Percentiles rank a stretch among this genome's conserved stretches.
Evolutionary conservation across 2,888 invertebrate genomes (phyloP).

Genomic region (Plebejus argus): DNA sequence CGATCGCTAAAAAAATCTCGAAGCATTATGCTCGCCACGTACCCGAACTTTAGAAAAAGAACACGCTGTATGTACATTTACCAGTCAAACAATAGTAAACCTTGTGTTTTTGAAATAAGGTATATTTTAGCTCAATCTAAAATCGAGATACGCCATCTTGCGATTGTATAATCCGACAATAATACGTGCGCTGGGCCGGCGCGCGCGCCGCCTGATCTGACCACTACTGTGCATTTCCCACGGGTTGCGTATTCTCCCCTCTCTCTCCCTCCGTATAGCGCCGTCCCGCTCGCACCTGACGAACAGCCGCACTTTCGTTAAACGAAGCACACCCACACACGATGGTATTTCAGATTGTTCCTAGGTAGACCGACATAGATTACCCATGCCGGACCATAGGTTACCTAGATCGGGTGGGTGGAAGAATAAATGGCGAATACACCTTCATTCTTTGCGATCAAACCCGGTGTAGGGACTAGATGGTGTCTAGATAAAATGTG

Average conservation of each 20-base stretch:
- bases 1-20: constrained; percentile 76
- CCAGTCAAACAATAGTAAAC: constrained; percentile 39
- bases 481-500: neutral
- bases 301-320: constrained; percentile 79
- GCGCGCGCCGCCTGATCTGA: constrained; percentile 79
- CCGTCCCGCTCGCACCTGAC: constrained; percentile 66
- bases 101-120: constrained; percentile 40
- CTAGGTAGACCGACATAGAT: constrained; percentile 73
- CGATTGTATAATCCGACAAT: constrained; percentile 68
- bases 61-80: constrained; percentile 44
- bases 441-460: constrained; percentile 27
- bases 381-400: constrained; percentile 74
- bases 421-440: constrained; percentile 32
- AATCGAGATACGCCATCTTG: constrained; percentile 62
- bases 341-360: constrained; percentile 78
- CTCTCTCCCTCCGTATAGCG: constrained; percentile 60
- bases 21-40: constrained; percentile 70
- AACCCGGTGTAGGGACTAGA: neutral
- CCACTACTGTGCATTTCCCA: constrained; percentile 83
- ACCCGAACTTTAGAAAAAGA: constrained; percentile 42
- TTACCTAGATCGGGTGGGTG: constrained; percentile 48
- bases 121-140: constrained; percentile 40
- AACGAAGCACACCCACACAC: constrained; percentile 81
- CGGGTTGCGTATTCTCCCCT: constrained; percentile 66
- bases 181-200: constrained; percentile 80